A percentile compares a stretch with the other conserved stretches of the same genome.
These are phyloP conservation scores for Conistra vaccinii DNA, from an alignment of 2,888 invertebrate genomes.

Conservation along the genomic window DNA sequence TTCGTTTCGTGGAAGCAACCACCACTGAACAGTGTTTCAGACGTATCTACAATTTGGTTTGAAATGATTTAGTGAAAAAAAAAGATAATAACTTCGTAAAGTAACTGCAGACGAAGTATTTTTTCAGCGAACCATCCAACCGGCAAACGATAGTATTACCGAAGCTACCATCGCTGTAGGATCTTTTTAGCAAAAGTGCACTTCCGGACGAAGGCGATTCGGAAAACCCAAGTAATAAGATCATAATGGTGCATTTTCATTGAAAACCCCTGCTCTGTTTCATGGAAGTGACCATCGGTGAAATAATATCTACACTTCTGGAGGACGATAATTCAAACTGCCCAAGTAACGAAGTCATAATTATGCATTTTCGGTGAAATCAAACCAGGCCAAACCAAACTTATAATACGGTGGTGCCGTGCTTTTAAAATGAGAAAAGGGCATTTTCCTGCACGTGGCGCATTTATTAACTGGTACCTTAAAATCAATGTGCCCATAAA, in stretches of 20 bases:
- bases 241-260: neutral
- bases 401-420: neutral
- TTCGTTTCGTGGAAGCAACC: neutral
- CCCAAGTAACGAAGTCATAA: neutral
- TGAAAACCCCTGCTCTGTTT: neutral
- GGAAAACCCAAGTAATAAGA: too few species aligned
- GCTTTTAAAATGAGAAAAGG: neutral
- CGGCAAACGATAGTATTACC: too few species aligned
- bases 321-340: neutral
- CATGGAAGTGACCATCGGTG: neutral
- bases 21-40: neutral
- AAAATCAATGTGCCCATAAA: constrained; percentile 21
- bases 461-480: constrained; percentile 1
- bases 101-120: neutral
- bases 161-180: neutral
- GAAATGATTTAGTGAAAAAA: too few species aligned
- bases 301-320: neutral
- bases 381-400: too few species aligned
- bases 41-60: too few species aligned
- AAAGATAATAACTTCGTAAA: neutral
- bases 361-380: neutral
- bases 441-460: neutral
- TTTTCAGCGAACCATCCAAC: neutral
- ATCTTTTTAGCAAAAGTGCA: neutral
- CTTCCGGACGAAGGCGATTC: neutral